Evolutionary conservation across 1,140 invertebrate species (phyloP), one percentile per base, ranked within the genome.

Genomic region (Formica selysi): DNA sequence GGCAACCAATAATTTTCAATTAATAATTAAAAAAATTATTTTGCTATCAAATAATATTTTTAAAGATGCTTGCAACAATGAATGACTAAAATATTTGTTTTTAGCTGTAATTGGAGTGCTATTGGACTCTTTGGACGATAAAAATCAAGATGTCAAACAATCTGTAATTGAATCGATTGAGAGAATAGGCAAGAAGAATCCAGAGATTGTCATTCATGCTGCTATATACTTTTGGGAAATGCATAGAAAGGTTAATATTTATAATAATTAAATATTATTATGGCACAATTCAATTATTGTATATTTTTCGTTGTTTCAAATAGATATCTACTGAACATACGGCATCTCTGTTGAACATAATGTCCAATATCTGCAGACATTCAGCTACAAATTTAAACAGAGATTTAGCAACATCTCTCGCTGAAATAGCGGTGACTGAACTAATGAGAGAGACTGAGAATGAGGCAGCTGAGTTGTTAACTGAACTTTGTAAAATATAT

Each of bases 101-200:
- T 62, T 86, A 97, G 96, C 95, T 80, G 95, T 96, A n/a, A 92
- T 97, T 41, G 94, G 94, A 84, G 95, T 95, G 62, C 92, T 97
- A 22, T 92, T 97, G 51, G 96, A 96, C 73, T 94, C 95, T 2
- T 92, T 96, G 51, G 93, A 95, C 32, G 96, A 97, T 92, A 96
- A 96, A 93, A 96, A 96, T 93, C 94, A 95, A 59, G 87, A 95
- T 44, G 96, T 97, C 38, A 95, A 94, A 67, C 91, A 95, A 67
- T 94, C 95, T 41, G 95, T 96, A 64, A 95, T 94, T 51, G 92
- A 93, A 73, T 96, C 96, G 0, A 93, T 97, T 32, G 92, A 94
- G 16, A 96, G 95, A 92, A 95, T 97, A 86, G 92, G 96, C 0
- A 95, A 96, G 78, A 95, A 95, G 54, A 95, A 96, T 93, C 95